Base-by-base conservation (phyloP, 2,113 vertebrate species). In the Takifugu flavidus region DNA sequence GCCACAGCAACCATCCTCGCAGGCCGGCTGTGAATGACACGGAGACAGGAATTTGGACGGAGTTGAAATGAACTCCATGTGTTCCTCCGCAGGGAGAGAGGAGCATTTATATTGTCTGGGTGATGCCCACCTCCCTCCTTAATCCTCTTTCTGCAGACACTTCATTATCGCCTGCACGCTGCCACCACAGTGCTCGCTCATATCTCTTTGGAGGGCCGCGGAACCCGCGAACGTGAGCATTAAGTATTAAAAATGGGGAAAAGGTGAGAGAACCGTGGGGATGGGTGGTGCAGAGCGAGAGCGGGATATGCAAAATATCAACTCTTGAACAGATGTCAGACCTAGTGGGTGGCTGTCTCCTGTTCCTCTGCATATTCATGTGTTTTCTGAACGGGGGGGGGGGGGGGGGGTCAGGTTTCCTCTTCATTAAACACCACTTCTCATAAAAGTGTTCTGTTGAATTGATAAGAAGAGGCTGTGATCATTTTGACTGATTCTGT, bases 121-220 rank as follows among this genome's bases (percentile, higher is more conserved):
- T 78, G 80, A 79, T 83, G 78, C 78, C 78, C 65, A 72, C 72
- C 78, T 76, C 84, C 84, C 74, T 75, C 64, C 82, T 79, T 89
- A 88, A 89, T 89, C 89, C 86, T 80, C 82, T 82, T 79, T 82
- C 83, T 75, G 69, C 77, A 78, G 75, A 78, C 89, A 86, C 87
- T 87, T 88, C 73, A 89, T 89, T 89, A 87, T 87, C 82, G 69
- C 79, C 70, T 29, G 49, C 74, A 79, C 70, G 54, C 76, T 78
- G 80, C 78, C 64, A 73, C 67, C 62, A 49, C 74, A 66, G 79
- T 61, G 46, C 20, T 63, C 66, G 66, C 75, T 69, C 74, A 65
- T 70, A 79, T 78, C 77, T 82, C 77, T 58, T 63, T 69, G 78
- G 75, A 86, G 62, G 57, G 49, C 67, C 62, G 13, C 59, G 49